These are phyloP conservation scores for Pseudochirops cupreus DNA, from an alignment of 2,797 vertebrate genomes.

Conservation along the genomic window DNA sequence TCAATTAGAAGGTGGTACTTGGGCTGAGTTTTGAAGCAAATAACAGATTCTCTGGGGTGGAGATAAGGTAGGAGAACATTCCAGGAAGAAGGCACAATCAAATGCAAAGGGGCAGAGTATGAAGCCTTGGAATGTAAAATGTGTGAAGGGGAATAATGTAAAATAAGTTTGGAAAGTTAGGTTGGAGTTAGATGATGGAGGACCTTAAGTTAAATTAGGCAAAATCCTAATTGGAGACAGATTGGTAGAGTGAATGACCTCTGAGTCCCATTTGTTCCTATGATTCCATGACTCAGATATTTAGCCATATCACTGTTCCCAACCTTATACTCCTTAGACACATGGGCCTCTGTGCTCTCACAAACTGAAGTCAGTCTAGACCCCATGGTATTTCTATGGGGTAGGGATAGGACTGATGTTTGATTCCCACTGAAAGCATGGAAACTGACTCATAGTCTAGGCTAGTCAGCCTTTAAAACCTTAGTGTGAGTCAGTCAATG, in stretches of 20 bases:
- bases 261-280: background rate
- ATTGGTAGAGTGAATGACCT: background rate
- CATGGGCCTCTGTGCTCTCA: background rate
- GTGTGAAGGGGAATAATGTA: background rate
- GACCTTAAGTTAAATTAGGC: background rate
- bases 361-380: background rate
- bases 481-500: background rate
- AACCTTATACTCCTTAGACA: background rate
- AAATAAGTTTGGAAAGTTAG: background rate
- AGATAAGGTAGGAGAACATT: background rate
- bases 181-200: background rate
- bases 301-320: background rate
- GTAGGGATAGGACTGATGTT: background rate
- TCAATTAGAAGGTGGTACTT: background rate
- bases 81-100: background rate
- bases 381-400: background rate
- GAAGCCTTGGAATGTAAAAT: background rate
- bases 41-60: background rate
- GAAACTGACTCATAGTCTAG: constrained; percentile 5
- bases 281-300: background rate
- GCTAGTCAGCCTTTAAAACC: background rate
- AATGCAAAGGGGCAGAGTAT: background rate
- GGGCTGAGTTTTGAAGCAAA: background rate
- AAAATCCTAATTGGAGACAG: background rate
- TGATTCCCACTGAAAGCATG: background rate